A percentile compares a stretch with the other conserved stretches of the same genome.
Conservation (phyloP, 1,140 invertebrate genomes). For the Cepaea nemoralis region DNA sequence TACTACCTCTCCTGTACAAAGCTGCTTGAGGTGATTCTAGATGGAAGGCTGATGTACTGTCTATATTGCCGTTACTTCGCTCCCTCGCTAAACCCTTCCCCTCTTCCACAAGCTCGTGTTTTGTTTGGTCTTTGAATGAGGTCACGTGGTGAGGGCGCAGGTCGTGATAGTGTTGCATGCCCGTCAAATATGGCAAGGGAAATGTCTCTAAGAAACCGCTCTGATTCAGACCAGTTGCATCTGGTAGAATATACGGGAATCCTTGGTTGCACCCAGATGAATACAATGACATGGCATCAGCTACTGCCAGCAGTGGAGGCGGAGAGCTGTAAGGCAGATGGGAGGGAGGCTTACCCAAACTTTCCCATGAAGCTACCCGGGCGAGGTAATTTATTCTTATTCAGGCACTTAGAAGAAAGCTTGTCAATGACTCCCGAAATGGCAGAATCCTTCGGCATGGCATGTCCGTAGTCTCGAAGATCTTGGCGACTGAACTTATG, state of each 20-base stretch:
- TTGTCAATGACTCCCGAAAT: background rate
- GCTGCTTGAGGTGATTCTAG: background rate
- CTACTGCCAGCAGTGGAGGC: conserved; percentile 46
- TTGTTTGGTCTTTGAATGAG: background rate
- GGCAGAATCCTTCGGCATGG: background rate
- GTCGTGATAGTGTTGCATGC: background rate
- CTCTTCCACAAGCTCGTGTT: conserved; percentile 5
- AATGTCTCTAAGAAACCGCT: background rate
- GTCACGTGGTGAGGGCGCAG: background rate
- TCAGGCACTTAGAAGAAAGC: background rate
- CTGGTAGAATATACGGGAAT: conserved; percentile 35
- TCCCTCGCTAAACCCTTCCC: background rate
- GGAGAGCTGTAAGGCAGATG: conserved; percentile 41
- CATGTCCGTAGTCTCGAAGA: conserved; percentile 45
- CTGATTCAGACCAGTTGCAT: background rate
- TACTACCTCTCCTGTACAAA: background rate
- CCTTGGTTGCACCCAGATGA: conserved; percentile 9
- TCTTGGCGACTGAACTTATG: conserved; percentile 88
- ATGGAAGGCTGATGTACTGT: background rate
- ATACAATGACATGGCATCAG: conserved; percentile 29
- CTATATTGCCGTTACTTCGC: conserved; percentile 21
- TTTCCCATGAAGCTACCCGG: background rate
- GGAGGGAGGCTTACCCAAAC: background rate
- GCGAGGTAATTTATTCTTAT: background rate
- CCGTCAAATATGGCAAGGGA: background rate